Evolutionary conservation across 2,797 vertebrate genomes (phyloP).

Genomic region (Cryptoprocta ferox): DNA sequence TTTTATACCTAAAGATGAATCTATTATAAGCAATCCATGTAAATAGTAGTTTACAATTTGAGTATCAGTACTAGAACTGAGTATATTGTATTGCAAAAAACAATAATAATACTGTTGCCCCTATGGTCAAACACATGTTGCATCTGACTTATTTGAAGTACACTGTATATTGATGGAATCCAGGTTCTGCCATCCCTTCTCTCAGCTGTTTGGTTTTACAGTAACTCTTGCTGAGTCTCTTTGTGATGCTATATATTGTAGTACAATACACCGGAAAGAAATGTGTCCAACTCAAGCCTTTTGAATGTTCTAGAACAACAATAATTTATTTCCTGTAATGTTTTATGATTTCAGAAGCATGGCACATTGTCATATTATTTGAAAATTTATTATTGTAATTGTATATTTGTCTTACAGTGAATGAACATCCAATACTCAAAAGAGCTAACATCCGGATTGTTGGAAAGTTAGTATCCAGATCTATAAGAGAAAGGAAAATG

Average conservation of each 20-base stretch:
- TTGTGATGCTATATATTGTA: neutral
- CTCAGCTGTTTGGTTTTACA: neutral
- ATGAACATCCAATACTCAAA: constrained; percentile 73
- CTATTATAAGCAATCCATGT: neutral
- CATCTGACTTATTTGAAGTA: neutral
- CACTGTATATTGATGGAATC: neutral
- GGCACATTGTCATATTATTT: neutral
- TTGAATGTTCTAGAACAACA: neutral
- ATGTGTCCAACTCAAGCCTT: neutral
- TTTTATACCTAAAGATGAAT: neutral
- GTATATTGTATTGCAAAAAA: constrained; percentile 7
- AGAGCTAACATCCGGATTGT: constrained; percentile 80
- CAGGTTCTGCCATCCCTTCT: neutral
- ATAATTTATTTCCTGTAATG: constrained; percentile 5
- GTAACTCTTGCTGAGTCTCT: neutral
- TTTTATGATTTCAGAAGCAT: neutral
- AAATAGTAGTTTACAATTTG: neutral
- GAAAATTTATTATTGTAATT: constrained; percentile 62
- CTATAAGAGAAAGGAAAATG: constrained; percentile 80
- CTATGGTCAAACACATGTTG: neutral
- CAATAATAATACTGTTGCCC: neutral
- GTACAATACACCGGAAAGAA: neutral
- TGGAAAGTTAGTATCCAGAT: constrained; percentile 74
- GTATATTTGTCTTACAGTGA: constrained; percentile 71
- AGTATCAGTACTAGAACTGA: neutral